Conservation (phyloP, 2,888 invertebrate species). For the Polymixis lichenea region DNA sequence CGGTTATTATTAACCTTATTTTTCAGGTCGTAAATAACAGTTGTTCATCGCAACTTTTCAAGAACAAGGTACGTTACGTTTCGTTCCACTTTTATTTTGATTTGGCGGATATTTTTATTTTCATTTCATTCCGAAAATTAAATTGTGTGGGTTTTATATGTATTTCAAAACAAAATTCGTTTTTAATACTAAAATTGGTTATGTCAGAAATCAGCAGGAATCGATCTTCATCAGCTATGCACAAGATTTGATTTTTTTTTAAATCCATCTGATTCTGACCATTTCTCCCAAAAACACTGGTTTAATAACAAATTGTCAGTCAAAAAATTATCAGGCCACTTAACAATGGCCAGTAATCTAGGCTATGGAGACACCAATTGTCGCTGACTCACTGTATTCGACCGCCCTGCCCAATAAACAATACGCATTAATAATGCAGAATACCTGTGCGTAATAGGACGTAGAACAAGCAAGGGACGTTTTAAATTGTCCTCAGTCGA, state of each 20-base stretch:
- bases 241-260: background rate
- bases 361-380: slow-evolving; percentile 55
- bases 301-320: too few relatives aligned
- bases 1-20: slow-evolving; percentile 10
- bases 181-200: background rate
- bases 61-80: background rate
- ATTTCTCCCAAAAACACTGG: slow-evolving; percentile 24
- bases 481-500: slow-evolving; percentile 21
- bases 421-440: slow-evolving; percentile 62
- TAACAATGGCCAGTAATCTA: slow-evolving; percentile 62
- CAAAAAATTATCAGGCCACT: slow-evolving; percentile 40
- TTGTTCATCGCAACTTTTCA: background rate
- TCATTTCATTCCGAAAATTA: background rate
- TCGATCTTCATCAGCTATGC: background rate
- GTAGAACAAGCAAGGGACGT: slow-evolving; percentile 28
- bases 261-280: background rate
- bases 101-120: background rate
- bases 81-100: slow-evolving; percentile 4
- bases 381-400: slow-evolving; percentile 59
- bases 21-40: slow-evolving; percentile 7
- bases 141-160: background rate
- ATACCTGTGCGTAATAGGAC: slow-evolving; percentile 54
- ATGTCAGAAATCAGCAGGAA: background rate
- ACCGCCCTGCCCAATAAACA: slow-evolving; percentile 57
- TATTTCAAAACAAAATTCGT: slow-evolving; percentile 7